A percentile compares a stretch with the other conserved stretches of the same genome.
Evolutionary conservation across 2,113 vertebrate genomes (phyloP).

Genomic region (Telmatochromis bifrenatus): DNA sequence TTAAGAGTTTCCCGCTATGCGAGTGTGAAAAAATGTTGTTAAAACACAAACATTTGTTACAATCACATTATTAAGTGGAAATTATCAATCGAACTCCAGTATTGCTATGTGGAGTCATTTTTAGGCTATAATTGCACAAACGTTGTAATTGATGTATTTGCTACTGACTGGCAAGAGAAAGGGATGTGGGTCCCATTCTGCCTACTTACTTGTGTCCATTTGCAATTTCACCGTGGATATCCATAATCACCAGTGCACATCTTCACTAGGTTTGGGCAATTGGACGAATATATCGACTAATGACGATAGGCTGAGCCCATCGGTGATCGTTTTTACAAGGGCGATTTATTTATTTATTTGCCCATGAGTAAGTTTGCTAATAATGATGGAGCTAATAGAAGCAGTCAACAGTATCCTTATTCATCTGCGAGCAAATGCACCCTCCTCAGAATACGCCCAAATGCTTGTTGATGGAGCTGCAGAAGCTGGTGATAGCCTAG

Average conservation of each 20-base stretch:
- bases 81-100: not conserved
- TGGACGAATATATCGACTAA: not conserved
- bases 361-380: not conserved
- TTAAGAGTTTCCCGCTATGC: not conserved
- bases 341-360: not conserved
- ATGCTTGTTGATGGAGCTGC: not conserved
- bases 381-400: not conserved
- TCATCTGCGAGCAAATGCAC: not conserved
- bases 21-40: not conserved
- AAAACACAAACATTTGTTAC: not conserved
- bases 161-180: not conserved
- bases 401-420: not conserved
- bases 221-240: not conserved
- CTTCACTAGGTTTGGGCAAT: not conserved
- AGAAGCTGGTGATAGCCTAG: not conserved
- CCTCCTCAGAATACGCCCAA: rapidly evolving
- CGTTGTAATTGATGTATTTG: not conserved
- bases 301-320: not conserved
- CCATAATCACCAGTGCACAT: not conserved
- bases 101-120: not conserved
- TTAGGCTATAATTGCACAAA: not conserved
- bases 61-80: not conserved
- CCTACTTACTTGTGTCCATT: not conserved
- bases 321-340: not conserved
- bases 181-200: not conserved